Evolutionary conservation across 1,140 invertebrate genomes (phyloP).

Genomic region (Apocrypta bakeri): DNA sequence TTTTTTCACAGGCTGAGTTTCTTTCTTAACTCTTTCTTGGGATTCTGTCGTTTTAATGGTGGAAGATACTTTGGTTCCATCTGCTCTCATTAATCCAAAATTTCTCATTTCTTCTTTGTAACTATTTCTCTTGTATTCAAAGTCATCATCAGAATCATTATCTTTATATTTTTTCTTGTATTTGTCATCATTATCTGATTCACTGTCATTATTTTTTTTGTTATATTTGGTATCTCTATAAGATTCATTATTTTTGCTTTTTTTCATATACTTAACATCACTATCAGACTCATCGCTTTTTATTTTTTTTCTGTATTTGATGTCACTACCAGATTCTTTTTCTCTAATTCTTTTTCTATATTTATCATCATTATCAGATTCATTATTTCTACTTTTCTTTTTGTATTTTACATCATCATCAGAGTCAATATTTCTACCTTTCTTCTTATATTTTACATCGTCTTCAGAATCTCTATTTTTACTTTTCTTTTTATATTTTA

Average conservation of each 20-base stretch:
- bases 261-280: conserved; percentile 27
- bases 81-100: conserved; percentile 73
- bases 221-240: not conserved
- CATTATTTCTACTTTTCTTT: conserved; percentile 22
- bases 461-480: conserved; percentile 23
- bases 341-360: conserved; percentile 26
- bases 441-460: conserved; percentile 28
- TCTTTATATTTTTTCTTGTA: conserved; percentile 11
- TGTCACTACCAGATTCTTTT: conserved; percentile 29
- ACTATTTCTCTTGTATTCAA: conserved; percentile 18
- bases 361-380: conserved; percentile 4
- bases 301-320: not conserved
- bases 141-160: conserved; percentile 4
- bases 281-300: conserved; percentile 16
- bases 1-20: conserved; percentile 50
- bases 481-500: conserved; percentile 49
- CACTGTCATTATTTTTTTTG: conserved; percentile 14
- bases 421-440: conserved; percentile 16
- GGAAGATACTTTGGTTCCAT: conserved; percentile 69
- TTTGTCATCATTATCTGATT: conserved; percentile 38
- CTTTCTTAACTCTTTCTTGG: conserved; percentile 51
- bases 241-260: conserved; percentile 4
- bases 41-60: conserved; percentile 47
- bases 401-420: conserved; percentile 26
- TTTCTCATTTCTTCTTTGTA: conserved; percentile 53